Evolutionary conservation across 1,140 invertebrate genomes (phyloP), one percentile per base, ranked within the genome.

Genomic region (Drosophila sproati): DNA sequence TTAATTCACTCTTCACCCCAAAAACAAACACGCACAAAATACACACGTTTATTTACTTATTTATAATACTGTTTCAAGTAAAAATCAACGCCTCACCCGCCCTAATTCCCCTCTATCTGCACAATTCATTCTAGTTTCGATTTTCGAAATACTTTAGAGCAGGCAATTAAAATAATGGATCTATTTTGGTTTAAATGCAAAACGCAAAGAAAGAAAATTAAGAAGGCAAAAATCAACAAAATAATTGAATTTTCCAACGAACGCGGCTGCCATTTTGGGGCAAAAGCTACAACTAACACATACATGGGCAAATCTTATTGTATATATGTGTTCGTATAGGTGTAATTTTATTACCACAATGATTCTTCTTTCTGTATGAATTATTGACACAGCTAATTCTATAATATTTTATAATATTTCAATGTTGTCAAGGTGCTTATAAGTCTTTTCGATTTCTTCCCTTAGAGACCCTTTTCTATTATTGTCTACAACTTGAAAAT

Each of bases 101-200:
- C n/a, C 3, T 20, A 20, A 20, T 29, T 10, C 20, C n/a, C 20
- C 39, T 70, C 48, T 34, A 31, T 10, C 28, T 43, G 59, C 12
- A 32, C 32, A 34, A 35, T 54, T 71, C 68, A 20, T 20, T 20
- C 20, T 20, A 1, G 20, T 20, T 83, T 87, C 67, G 83, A 89
- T 83, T 80, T 80, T 72, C 72, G 73, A 89, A 89, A 88, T 88
- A 88, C 83, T 88, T 89, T 89, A 89, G 66, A 80, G 85, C 75
- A 82, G 77, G 80, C 83, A 80, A 88, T 88, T 88, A 88, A 88
- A 88, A 89, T 88, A 88, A 88, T 88, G 83, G 77, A 88, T 88
- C 80, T 88, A 83, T 83, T 88, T 88, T 83, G 66, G 83, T 72
- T 71, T 45, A 80, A 73, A 73, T 64, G 67, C 72, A 60, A 66